These are phyloP conservation scores for Crioceris asparagi DNA, from an alignment of 2,888 invertebrate species.

Conservation along the genomic window DNA sequence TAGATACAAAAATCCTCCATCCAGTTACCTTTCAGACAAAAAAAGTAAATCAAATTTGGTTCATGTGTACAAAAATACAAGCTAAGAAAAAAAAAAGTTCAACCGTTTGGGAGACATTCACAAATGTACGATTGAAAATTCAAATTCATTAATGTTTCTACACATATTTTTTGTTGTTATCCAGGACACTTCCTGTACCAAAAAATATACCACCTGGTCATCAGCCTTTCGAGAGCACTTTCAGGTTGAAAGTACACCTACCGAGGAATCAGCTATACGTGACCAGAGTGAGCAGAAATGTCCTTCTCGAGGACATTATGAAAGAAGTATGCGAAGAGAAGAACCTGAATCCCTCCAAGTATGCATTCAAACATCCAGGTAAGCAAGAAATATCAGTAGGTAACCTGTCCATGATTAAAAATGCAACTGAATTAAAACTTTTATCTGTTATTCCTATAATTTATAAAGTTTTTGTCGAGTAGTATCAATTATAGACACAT, in stretches of 20 bases:
- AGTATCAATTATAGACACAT: no score
- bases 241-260: slow-evolving; percentile 54
- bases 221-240: slow-evolving; percentile 53
- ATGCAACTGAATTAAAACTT: no score
- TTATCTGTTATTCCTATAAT: no score
- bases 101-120: no score
- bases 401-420: no score
- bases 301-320: slow-evolving; percentile 56
- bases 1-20: no score
- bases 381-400: no score
- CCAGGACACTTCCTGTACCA: slow-evolving; percentile 20
- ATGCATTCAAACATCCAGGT: slow-evolving; percentile 71
- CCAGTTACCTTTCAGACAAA: no score
- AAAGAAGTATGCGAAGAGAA: slow-evolving; percentile 66
- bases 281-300: slow-evolving; percentile 59
- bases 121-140: no score
- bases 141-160: neutral
- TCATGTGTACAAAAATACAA: neutral
- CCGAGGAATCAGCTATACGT: slow-evolving; percentile 74
- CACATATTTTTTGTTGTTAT: slow-evolving; percentile 2
- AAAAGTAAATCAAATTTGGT: neutral
- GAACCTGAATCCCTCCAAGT: slow-evolving; percentile 58
- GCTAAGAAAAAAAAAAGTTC: no score
- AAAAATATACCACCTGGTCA: slow-evolving; percentile 28
- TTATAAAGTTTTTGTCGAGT: no score